Conservation (phyloP, 2,113 vertebrate species). For the Boulengeromyrus knoepffleri region DNA sequence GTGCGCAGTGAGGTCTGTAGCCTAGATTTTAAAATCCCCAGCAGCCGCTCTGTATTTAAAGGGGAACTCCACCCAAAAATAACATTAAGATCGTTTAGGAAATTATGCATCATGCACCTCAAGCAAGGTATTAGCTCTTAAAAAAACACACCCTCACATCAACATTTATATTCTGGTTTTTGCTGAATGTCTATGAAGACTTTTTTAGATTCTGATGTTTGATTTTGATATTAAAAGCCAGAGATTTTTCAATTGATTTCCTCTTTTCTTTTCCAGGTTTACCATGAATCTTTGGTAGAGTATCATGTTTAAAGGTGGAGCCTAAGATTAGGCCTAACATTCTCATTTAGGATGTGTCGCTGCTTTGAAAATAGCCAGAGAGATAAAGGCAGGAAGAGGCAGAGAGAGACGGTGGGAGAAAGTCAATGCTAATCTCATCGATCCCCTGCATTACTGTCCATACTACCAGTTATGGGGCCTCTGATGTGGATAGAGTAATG, state of each 20-base stretch:
- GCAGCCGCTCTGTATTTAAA: not conserved
- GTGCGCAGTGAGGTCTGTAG: not conserved
- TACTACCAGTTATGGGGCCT: slow-evolving; percentile 13
- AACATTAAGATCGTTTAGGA: not conserved
- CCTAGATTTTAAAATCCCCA: not conserved
- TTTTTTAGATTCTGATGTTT: not conserved
- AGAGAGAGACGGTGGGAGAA: slow-evolving; percentile 20
- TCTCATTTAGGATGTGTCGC: not conserved
- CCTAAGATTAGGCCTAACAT: not conserved
- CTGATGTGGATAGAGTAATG: not conserved
- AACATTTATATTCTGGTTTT: not conserved
- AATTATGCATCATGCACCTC: not conserved
- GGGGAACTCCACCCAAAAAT: not conserved
- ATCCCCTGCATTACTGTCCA: slow-evolving; percentile 40
- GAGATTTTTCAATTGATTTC: not conserved
- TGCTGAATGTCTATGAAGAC: not conserved
- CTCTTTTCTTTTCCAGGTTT: not conserved
- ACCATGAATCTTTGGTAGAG: not conserved
- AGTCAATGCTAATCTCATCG: slow-evolving; percentile 54
- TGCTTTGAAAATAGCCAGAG: not conserved
- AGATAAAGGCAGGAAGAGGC: not conserved
- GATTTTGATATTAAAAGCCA: not conserved
- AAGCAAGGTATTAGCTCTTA: not conserved
- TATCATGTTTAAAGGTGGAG: not conserved
- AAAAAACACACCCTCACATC: not conserved